Base-by-base conservation (phyloP, 1,140 invertebrate genomes). In the Parapsyche elsis region DNA sequence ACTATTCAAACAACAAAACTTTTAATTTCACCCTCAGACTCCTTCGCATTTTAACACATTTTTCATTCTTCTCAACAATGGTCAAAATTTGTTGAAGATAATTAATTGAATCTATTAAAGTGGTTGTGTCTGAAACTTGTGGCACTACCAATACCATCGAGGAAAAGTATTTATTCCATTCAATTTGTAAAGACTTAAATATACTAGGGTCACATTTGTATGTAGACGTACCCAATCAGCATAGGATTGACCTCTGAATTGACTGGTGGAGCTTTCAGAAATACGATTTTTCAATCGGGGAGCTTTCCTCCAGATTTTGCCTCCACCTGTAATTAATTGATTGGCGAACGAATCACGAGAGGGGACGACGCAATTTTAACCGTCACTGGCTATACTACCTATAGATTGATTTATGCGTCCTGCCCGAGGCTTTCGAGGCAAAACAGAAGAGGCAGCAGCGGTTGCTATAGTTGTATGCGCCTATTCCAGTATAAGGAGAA, bases 401-500 rank as follows among this genome's bases (percentile, higher is more conserved):
- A 5, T 9, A 71, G 75, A 77, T 77, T 77, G 75, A 77, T 77
- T 77, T 77, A 77, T 77, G 57, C 75, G 75, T 24, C 9, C 46
- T 21, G 49, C 14, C 38, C 71, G 19, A 23, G 71, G 14, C 44
- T 73, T 73, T 46, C 71, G 1, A 53, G 16, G 64, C 57, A 67
- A 67, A 30, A 67, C 21, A 9, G 71, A 73, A 73, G 57, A 46
- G 7, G 14, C 46, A 14, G 19, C 21, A 30, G 71, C 38, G 1
- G 5, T 10, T 30, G 23, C 38, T 45, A 53, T 45, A 45, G 21
- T 67, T 67, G 19, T 30, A 12, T 24, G 21, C 16, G 46, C 73
- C 12, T 59, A 46, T 76, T 24, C 49, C 14, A 57, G 57, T 77
- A 73, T 73, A 77, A 78, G 79, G 79, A 83, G 81, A 49, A 81